These are phyloP conservation scores for Bos javanicus DNA, from an alignment of 2,113 vertebrate species.

Conservation along the genomic window DNA sequence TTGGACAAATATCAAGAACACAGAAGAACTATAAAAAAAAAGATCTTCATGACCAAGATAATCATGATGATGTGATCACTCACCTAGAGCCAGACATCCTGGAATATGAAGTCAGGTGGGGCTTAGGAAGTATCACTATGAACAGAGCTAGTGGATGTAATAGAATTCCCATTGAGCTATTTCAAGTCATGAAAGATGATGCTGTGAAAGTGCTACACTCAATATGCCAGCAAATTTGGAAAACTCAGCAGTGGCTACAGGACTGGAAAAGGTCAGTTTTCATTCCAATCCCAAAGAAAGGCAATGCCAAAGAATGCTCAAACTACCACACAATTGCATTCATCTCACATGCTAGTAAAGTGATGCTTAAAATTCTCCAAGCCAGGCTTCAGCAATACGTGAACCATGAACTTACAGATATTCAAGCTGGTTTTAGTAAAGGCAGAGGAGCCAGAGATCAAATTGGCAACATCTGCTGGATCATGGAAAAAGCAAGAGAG, in stretches of 20 bases:
- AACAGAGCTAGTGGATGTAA: background rate
- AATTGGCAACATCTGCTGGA: background rate
- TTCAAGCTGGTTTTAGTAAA: background rate
- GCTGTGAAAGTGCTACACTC: background rate
- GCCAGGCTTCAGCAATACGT: background rate
- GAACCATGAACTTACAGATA: background rate
- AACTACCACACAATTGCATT: background rate
- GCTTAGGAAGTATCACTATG: rapidly evolving
- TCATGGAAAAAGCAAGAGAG: background rate
- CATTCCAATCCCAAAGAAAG: background rate
- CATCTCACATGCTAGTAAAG: background rate
- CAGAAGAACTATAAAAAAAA: background rate
- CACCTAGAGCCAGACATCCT: background rate
- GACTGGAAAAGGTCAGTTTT: background rate
- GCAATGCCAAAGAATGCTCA: background rate
- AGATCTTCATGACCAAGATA: background rate
- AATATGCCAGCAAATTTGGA: background rate
- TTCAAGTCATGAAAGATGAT: background rate
- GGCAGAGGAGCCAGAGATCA: background rate
- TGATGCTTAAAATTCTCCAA: background rate
- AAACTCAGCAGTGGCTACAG: background rate
- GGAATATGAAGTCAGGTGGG: background rate
- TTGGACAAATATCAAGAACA: background rate
- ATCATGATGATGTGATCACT: background rate
- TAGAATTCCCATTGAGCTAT: background rate